These are phyloP conservation scores for Ophioderma brevispina DNA, from an alignment of 35 echinoderm and acorn worm genomes.

Conservation along the genomic window DNA sequence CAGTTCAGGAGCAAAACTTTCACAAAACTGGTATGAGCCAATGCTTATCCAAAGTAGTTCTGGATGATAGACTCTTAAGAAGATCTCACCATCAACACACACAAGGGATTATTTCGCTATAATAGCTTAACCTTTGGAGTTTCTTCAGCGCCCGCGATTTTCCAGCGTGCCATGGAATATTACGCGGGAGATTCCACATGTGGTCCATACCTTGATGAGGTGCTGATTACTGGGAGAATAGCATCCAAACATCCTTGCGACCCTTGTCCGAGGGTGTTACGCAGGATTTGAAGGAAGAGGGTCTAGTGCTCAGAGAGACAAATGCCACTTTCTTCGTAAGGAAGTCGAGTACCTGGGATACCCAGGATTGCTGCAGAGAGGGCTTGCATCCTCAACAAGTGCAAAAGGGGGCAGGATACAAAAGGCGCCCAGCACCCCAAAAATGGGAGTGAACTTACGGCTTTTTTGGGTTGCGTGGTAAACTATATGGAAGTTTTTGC, in stretches of 20 bases:
- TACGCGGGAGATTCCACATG: slow-evolving; percentile 22
- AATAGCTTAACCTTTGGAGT: slow-evolving; percentile 60
- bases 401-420: slow-evolving; percentile 34
- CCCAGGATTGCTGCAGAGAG: not conserved
- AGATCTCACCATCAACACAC: slow-evolving; percentile 55
- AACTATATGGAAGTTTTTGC: slow-evolving; percentile 65
- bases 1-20: slow-evolving; percentile 46
- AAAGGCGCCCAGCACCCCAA: slow-evolving; percentile 32
- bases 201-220: slow-evolving; percentile 65
- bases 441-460: slow-evolving; percentile 43
- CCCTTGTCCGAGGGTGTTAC: slow-evolving; percentile 38
- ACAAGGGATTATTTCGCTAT: slow-evolving; percentile 57
- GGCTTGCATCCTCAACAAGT: slow-evolving; percentile 16
- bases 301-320: slow-evolving; percentile 28
- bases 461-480: slow-evolving; percentile 45
- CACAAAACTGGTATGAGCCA: slow-evolving; percentile 28
- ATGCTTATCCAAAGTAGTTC: slow-evolving; percentile 51
- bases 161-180: too few relatives aligned
- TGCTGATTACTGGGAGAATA: slow-evolving; percentile 42
- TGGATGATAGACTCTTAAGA: slow-evolving; percentile 50
- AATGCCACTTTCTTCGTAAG: slow-evolving; percentile 28
- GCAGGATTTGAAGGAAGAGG: slow-evolving; percentile 42
- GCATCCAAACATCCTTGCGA: slow-evolving; percentile 39
- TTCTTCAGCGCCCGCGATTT: slow-evolving; percentile 20
- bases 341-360: slow-evolving; percentile 44